A percentile compares a stretch with the other conserved stretches of the same genome.
Conservation (phyloP, 2,113 vertebrate genomes). For the Lipotes vexillifer region DNA sequence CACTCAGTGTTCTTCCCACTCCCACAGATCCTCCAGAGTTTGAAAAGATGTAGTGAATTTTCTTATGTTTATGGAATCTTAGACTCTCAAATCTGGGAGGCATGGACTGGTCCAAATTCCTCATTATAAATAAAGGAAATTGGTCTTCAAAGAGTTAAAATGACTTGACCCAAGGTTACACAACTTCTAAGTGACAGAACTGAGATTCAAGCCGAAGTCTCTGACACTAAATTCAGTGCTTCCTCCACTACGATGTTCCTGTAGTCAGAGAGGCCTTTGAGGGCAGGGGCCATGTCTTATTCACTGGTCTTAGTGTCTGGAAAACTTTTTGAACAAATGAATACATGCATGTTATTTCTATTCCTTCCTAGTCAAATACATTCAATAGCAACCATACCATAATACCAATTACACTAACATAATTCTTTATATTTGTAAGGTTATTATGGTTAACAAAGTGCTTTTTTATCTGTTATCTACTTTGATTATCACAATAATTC, state of each 20-base stretch:
- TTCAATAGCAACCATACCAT: background rate
- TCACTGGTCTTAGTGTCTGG: background rate
- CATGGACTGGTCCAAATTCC: background rate
- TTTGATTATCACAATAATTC: background rate
- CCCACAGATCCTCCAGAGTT: background rate
- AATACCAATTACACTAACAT: background rate
- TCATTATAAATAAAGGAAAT: background rate
- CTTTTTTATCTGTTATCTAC: background rate
- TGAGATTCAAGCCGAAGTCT: background rate
- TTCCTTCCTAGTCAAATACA: background rate
- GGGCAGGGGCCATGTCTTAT: background rate
- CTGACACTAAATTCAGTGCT: background rate
- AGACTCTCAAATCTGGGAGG: background rate
- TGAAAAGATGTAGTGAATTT: constrained; percentile 10
- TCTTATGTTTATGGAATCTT: background rate
- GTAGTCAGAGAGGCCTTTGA: background rate
- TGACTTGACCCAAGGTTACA: background rate
- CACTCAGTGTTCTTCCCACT: background rate
- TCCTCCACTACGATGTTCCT: constrained; percentile 3
- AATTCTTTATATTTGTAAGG: background rate
- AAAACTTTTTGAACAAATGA: background rate
- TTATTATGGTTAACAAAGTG: background rate
- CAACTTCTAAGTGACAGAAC: background rate
- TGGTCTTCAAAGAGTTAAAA: background rate
- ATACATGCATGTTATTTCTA: background rate